Base-by-base conservation (phyloP, 2,888 invertebrate genomes). In the Drosophila tanythrix region DNA sequence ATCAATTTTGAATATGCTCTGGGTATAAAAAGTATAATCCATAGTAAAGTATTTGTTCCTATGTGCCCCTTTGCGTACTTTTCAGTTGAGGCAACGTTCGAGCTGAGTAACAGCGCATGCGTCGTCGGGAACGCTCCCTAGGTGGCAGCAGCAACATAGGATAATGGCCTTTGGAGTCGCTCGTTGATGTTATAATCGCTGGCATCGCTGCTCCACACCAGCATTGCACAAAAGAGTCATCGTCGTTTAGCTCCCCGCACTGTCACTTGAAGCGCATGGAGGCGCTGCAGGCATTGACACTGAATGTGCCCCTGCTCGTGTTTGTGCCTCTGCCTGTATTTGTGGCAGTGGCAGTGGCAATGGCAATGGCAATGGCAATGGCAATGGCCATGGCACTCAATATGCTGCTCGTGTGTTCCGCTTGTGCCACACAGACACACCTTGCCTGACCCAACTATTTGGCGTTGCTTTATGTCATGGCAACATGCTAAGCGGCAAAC, bases 121-220 rank as follows among this genome's bases (percentile, higher is more conserved):
- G 84, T 71, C 48, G 57, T 69, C 53, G 46, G 33, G 31, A 66
- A 65, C 55, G 50, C 57, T 70, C 38, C 61, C 57, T 43, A 52
- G 50, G 51, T 29, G 15, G 27, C 38, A 50, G 50, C 21, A 48
- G 50, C 21, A 48, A 62, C 73, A 66, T 72, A 83, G 84, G 88
- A 82, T 84, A 85, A 87, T 85, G 88, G 84, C 88, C 88, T 78
- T 71, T 76, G 58, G 74, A 78, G 70, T 73, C 69, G 76, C 63
- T 70, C 72, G 76, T 57, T 79, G 76, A 81, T 81, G 76, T 74
- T 74, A 83, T 81, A 83, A 79, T 81, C 85, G 78, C 53, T 74
- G 68, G 69, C 55, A 69, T 59, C 63, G 72, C 62, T 72, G 67
- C 46, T 62, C 66, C 68, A 60, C 38, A 57, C 65, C 67, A 61